These are phyloP conservation scores for Hydropsyche betteni DNA, from an alignment of 2,888 invertebrate species.

Conservation along the genomic window DNA sequence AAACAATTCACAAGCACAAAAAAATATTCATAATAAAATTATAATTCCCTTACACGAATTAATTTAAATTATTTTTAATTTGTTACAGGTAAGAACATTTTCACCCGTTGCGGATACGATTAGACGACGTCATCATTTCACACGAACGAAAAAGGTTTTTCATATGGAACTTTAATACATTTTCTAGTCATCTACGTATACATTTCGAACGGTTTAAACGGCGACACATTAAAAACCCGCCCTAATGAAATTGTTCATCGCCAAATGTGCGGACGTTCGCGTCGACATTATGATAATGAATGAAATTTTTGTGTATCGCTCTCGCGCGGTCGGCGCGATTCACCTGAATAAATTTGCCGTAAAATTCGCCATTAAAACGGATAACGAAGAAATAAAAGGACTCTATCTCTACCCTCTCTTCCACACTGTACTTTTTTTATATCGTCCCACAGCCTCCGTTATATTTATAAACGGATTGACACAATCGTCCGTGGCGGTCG, in stretches of 20 bases:
- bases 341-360: conserved; percentile 18
- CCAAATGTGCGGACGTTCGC: too few relatives aligned
- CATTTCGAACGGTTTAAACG: background rate
- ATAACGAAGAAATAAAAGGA: too few relatives aligned
- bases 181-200: background rate
- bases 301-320: conserved; percentile 5
- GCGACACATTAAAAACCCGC: background rate
- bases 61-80: too few relatives aligned
- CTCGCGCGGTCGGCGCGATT: background rate
- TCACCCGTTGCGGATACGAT: background rate
- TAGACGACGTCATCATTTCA: background rate
- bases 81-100: background rate
- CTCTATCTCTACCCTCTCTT: too few relatives aligned
- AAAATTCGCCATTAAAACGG: too few relatives aligned
- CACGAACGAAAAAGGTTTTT: background rate
- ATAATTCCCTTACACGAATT: too few relatives aligned
- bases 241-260: conserved; percentile 30
- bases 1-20: too few relatives aligned
- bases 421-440: too few relatives aligned
- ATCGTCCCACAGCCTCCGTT: too few relatives aligned
- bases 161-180: background rate
- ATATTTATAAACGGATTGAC: too few relatives aligned
- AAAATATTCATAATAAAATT: too few relatives aligned
- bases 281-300: conserved; percentile 13
- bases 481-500: too few relatives aligned